Evolutionary conservation across 2,113 vertebrate genomes (phyloP).

Genomic region (Melanotaenia duboulayi): DNA sequence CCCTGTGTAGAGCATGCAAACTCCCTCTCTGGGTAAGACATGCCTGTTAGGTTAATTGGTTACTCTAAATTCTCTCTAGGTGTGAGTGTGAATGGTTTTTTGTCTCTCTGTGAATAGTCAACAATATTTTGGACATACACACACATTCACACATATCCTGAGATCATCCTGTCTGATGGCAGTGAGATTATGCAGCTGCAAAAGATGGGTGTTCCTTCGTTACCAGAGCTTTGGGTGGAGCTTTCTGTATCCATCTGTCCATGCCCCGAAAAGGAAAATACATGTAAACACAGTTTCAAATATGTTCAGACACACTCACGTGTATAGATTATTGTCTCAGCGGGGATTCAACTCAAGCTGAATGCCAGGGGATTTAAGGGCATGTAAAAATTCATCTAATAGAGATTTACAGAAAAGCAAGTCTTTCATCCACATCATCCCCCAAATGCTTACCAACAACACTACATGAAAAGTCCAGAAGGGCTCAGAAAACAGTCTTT

Average conservation of each 20-base stretch:
- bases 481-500: not conserved
- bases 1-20: too few species aligned
- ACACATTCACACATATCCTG: constrained; percentile 19
- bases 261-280: constrained; percentile 46
- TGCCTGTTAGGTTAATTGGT: too few species aligned
- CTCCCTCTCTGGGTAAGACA: too few species aligned
- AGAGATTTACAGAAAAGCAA: constrained; percentile 39
- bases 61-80: too few species aligned
- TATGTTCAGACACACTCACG: constrained; percentile 13
- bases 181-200: constrained; percentile 65
- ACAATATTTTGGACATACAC: not conserved
- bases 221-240: constrained; percentile 48
- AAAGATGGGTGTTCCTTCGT: constrained; percentile 58
- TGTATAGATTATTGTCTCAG: constrained; percentile 56
- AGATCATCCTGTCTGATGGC: constrained; percentile 61
- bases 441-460: constrained; percentile 34
- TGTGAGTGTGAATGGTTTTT: too few species aligned
- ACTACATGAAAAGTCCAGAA: constrained; percentile 23
- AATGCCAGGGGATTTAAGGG: constrained; percentile 56
- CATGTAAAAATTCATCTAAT: constrained; percentile 38
- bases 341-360: constrained; percentile 48
- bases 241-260: constrained; percentile 64
- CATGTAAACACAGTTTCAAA: constrained; percentile 38
- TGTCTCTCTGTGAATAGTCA: not conserved
- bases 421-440: constrained; percentile 19